Evolutionary conservation across 23 tunicate species (phyloP), one percentile per base, ranked within the genome.

Genomic region (Phallusia fumigata): DNA sequence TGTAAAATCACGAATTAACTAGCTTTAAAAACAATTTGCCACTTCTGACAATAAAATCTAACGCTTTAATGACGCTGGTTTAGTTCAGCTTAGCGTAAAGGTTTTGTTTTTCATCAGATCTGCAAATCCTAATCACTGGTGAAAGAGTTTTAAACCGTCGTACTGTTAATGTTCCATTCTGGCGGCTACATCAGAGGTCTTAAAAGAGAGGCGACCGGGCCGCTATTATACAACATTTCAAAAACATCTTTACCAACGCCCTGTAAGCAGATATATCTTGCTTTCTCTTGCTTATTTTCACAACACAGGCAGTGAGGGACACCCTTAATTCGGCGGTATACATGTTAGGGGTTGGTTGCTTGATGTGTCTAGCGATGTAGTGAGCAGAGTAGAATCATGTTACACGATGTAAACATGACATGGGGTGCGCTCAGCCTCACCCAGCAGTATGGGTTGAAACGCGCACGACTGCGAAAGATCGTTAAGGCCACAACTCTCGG

Each of bases 251-350:
- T 6, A 58, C 69, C 69, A 22, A 8, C 13, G 28, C 16, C 69
- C 26, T 58, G 69, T 58, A 58, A 58, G 28, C 26, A 21, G 69
- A 58, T 24, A 58, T 24, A 16, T 21, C 69, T 24, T 58, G 28
- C 69, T 24, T 58, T 58, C 69, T 22, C 69, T 24, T 24, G 69
- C 69, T 58, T 58, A 58, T 58, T 58, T 22, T 58, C 69, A 58
- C 11, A 58, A 58, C 69, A 58, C 1, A 13, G 69, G 13, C 69
- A 21, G 3, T 21, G 26, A 58, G 69, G 13, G 28, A 58, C 69
- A 58, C 28, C 69, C 28, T 22, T 58, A 58, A 58, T 6, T 58
- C 69, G 69, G 69, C 15, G 69, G 8, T 24, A 11, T 8, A 58
- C 69, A 58, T 24, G 16, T 13, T 58, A 3, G 69, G 69, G 69